phyloP scores from a whole-genome alignment of 2,797 vertebrate species.

The Crenichthys baileyi region DNA sequence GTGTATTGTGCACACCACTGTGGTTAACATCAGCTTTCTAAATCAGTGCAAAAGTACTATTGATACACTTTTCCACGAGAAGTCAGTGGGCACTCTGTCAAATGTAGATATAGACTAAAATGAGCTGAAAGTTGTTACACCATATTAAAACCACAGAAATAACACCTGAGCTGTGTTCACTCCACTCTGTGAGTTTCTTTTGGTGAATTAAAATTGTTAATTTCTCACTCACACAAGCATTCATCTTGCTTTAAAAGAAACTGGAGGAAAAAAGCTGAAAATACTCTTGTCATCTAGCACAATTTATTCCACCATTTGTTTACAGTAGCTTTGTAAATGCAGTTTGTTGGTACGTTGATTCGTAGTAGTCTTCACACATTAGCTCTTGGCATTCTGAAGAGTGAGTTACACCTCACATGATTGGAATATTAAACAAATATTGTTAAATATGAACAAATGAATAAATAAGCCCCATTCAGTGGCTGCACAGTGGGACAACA shows the following conservation, averaged over 20 bases:
- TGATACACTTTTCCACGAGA: background rate
- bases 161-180: background rate
- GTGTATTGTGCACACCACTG: no score
- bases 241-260: background rate
- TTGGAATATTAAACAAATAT: conserved; percentile 76
- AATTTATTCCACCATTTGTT: conserved; percentile 81
- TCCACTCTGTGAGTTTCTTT: background rate
- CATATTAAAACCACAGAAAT: conserved; percentile 17
- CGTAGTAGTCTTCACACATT: conserved; percentile 73
- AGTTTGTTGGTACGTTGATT: conserved; percentile 70
- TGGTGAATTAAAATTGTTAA: background rate
- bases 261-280: conserved; percentile 40
- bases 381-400: conserved; percentile 77
- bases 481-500: conserved; percentile 60
- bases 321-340: conserved; percentile 76
- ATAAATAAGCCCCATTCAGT: conserved; percentile 70
- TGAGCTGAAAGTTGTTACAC: conserved; percentile 15
- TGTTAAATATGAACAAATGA: conserved; percentile 78
- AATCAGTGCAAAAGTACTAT: background rate
- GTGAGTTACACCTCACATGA: conserved; percentile 72
- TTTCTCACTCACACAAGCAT: background rate
- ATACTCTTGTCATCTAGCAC: conserved; percentile 73
- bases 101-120: conserved; percentile 14
- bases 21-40: background rate
- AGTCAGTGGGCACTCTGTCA: conserved; percentile 3